Evolutionary conservation across 2,113 vertebrate genomes (phyloP).

Genomic region (Ictalurus furcatus): DNA sequence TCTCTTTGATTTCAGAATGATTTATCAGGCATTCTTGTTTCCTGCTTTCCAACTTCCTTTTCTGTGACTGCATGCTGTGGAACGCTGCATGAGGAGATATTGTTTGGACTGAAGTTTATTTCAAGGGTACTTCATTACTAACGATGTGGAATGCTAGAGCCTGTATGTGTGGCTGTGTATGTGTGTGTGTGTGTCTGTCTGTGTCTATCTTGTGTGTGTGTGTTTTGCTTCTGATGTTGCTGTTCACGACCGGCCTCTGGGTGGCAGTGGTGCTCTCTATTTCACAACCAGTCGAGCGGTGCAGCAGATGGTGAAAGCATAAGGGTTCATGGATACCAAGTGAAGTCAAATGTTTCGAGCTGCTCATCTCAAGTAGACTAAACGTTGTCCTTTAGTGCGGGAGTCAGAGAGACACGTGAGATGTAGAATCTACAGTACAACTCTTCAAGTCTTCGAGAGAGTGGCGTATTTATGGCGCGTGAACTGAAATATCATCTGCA

Average conservation of each 20-base stretch:
- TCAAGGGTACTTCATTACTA: constrained; percentile 16
- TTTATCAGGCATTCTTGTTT: background rate
- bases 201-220: too few relatives aligned
- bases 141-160: constrained; percentile 35
- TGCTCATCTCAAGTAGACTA: constrained; percentile 24
- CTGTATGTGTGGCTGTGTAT: background rate
- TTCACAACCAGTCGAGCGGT: constrained; percentile 27
- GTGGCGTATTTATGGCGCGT: background rate
- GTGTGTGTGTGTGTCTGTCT: background rate
- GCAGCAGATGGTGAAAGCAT: constrained; percentile 48
- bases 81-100: constrained; percentile 65
- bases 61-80: constrained; percentile 59
- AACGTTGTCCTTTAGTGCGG: constrained; percentile 18
- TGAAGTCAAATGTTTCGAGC: constrained; percentile 37
- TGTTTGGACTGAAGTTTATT: constrained; percentile 57
- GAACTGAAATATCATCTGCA: background rate
- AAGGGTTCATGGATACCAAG: constrained; percentile 35
- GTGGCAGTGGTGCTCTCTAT: constrained; percentile 70
- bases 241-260: constrained; percentile 55
- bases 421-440: background rate
- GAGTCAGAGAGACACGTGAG: background rate
- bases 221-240: background rate
- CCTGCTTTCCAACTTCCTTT: constrained; percentile 41
- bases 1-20: background rate
- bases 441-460: background rate